Evolutionary conservation across 2,888 invertebrate genomes (phyloP).

Genomic region (Ophion ventricosus): DNA sequence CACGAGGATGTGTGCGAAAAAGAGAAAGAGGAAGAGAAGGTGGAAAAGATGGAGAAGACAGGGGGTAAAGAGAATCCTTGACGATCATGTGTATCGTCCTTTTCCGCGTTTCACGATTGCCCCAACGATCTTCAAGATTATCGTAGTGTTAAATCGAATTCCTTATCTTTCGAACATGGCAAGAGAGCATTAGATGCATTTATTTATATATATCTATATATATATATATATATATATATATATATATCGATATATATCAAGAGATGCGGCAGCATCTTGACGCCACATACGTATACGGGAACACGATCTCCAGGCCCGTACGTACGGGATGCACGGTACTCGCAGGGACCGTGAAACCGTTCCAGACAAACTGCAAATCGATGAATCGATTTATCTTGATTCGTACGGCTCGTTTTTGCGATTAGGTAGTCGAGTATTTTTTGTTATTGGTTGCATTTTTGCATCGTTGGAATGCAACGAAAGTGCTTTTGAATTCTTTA

Average conservation of each 20-base stretch:
- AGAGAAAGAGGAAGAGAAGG: not conserved
- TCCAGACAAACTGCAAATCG: not conserved
- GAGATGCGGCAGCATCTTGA: not conserved
- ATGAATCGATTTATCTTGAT: slow-evolving; percentile 25
- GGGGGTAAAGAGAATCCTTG: slow-evolving; percentile 1
- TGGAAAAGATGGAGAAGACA: not conserved
- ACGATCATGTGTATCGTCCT: slow-evolving; percentile 40
- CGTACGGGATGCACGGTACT: not conserved
- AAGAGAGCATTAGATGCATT: not conserved
- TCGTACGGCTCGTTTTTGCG: slow-evolving; percentile 5
- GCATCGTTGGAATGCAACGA: not conserved
- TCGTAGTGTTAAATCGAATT: slow-evolving; percentile 59
- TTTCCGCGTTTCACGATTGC: slow-evolving; percentile 55
- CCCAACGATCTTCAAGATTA: slow-evolving; percentile 50
- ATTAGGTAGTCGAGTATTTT: slow-evolving; percentile 3
- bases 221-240: not conserved
- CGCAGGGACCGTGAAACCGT: not conserved
- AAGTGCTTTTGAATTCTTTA: no score
- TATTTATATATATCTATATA: not conserved
- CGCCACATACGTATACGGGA: not conserved
- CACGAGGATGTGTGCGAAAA: slow-evolving; percentile 36
- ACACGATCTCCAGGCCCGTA: not conserved
- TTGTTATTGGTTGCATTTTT: not conserved
- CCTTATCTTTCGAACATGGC: slow-evolving; percentile 37
- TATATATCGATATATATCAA: not conserved